Percentiles rank a stretch among this genome's conserved stretches.
Evolutionary conservation across 2,888 invertebrate genomes (phyloP).

Genomic region (Sarcophaga caerulescens): DNA sequence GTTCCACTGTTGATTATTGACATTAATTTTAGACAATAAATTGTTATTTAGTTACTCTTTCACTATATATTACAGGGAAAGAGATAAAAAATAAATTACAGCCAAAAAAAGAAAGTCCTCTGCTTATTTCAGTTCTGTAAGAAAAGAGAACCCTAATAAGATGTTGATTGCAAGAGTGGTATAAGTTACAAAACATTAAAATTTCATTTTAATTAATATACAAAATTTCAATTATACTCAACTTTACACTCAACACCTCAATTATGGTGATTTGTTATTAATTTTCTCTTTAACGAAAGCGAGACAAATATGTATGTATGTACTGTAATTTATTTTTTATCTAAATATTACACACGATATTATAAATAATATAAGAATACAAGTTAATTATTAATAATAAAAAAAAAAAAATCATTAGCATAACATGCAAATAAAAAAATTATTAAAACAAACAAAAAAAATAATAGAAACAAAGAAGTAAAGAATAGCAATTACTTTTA

Average conservation of each 20-base stretch:
- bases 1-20: not conserved
- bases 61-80: not conserved
- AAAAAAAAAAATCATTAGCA: not conserved
- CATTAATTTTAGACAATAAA: not conserved
- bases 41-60: not conserved
- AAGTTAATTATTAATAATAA: conserved; percentile 15
- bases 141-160: not conserved
- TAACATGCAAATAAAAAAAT: not conserved
- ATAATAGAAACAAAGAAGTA: conserved; percentile 28
- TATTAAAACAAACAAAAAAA: conserved; percentile 5
- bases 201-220: no score
- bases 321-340: not conserved
- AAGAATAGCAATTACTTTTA: not conserved
- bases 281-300: no score
- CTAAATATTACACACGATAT: not conserved
- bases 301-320: not conserved
- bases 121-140: not conserved
- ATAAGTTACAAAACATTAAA: no score
- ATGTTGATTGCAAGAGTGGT: no score
- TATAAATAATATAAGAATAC: not conserved
- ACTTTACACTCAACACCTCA: no score
- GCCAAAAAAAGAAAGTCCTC: not conserved
- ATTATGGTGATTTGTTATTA: no score
- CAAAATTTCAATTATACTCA: no score
- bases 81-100: not conserved